Evolutionary conservation across 2,113 vertebrate genomes (phyloP).

Genomic region (Osmerus eperlanus): DNA sequence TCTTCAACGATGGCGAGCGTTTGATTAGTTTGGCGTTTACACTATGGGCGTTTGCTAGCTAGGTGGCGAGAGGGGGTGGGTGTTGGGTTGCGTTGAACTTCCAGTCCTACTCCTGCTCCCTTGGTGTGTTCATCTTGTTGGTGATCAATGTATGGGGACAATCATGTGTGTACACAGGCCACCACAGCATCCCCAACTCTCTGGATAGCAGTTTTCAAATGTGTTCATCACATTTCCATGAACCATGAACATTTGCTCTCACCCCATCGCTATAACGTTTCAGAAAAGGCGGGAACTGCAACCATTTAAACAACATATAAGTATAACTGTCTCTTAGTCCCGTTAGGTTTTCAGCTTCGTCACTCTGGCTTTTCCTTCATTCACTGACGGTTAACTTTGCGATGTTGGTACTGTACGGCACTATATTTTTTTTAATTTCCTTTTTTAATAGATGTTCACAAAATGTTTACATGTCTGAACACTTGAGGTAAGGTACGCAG

Average conservation of each 20-base stretch:
- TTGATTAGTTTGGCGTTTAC: too few relatives aligned
- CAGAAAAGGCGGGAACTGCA: conserved; percentile 41
- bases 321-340: conserved; percentile 29
- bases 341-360: conserved; percentile 28
- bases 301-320: conserved; percentile 54
- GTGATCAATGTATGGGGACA: conserved; percentile 32
- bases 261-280: conserved; percentile 34
- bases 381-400: conserved; percentile 32
- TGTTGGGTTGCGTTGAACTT: background rate
- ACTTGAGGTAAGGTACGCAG: conserved; percentile 84
- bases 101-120: background rate
- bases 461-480: conserved; percentile 72
- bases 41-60: too few relatives aligned
- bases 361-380: conserved; percentile 36
- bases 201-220: conserved; percentile 41
- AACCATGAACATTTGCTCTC: conserved; percentile 20
- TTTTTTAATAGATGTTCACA: conserved; percentile 65
- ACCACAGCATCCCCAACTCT: conserved; percentile 35
- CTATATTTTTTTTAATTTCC: conserved; percentile 60
- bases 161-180: conserved; percentile 22
- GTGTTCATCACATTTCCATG: conserved; percentile 37
- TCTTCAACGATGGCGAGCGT: background rate
- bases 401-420: conserved; percentile 41
- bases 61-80: too few relatives aligned
- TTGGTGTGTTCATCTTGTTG: background rate